A percentile compares a stretch with the other conserved stretches of the same genome.
Evolutionary conservation across 2,113 vertebrate species (phyloP).

Genomic region (Ageneiosus marmoratus): DNA sequence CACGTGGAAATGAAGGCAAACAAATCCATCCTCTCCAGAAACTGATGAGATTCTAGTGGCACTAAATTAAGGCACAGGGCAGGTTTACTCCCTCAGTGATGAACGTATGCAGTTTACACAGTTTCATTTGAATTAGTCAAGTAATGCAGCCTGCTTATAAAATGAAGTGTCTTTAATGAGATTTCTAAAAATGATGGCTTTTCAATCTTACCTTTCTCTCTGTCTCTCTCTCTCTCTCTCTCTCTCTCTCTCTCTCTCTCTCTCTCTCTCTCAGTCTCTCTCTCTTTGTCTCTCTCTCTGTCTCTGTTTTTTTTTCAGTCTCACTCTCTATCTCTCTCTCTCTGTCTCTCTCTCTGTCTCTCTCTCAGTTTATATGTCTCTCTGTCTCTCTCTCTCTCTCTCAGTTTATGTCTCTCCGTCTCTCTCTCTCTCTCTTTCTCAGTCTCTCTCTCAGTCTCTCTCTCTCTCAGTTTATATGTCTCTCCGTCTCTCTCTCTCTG

Average conservation of each 20-base stretch:
- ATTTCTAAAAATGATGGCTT: conserved; percentile 5
- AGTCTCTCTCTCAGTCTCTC: neutral
- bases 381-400: neutral
- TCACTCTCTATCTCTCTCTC: neutral
- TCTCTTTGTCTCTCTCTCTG: neutral
- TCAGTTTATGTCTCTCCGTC: too few species aligned
- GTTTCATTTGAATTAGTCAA: conserved; percentile 7
- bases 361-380: too few species aligned
- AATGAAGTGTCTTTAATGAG: conserved; percentile 21
- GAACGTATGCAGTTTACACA: neutral
- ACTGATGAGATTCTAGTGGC: conserved; percentile 12
- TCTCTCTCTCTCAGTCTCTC: neutral
- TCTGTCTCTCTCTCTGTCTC: neutral
- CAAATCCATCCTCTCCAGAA: conserved; percentile 10
- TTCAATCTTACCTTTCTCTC: neutral
- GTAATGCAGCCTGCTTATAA: conserved; percentile 18
- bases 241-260: too few species aligned
- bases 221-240: neutral
- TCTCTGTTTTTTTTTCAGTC: neutral
- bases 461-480: too few species aligned
- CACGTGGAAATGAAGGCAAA: neutral
- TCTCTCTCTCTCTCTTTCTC: too few species aligned
- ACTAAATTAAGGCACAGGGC: conserved; percentile 4
- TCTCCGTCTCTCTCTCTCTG: too few species aligned
- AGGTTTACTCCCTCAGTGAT: conserved; percentile 2